These are phyloP conservation scores for Cephus runcator DNA, from an alignment of 2,888 invertebrate species.

Conservation along the genomic window DNA sequence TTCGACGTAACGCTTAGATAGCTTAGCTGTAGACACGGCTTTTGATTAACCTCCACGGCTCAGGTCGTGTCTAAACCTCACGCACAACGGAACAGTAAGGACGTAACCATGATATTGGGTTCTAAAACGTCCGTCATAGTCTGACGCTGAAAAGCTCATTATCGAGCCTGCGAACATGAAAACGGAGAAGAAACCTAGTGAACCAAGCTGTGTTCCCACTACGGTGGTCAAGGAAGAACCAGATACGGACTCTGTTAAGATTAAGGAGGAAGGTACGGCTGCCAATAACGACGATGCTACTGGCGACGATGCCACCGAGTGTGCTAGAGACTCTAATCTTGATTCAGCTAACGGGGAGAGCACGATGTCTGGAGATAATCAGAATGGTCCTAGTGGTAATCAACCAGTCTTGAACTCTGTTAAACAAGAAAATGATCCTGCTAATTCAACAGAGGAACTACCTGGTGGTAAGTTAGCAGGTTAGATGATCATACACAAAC, in stretches of 20 bases:
- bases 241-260: slow-evolving; percentile 59
- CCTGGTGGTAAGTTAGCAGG: slow-evolving; percentile 37
- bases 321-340: slow-evolving; percentile 51
- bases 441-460: slow-evolving; percentile 53
- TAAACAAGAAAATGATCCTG: slow-evolving; percentile 57
- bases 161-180: slow-evolving; percentile 53
- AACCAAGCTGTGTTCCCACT: slow-evolving; percentile 58
- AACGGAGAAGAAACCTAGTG: slow-evolving; percentile 62
- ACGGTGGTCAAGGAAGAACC: slow-evolving; percentile 62
- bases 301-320: slow-evolving; percentile 54
- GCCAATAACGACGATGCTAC: slow-evolving; percentile 56
- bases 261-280: slow-evolving; percentile 56
- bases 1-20: background rate
- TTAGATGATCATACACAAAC: background rate
- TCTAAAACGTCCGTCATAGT: background rate
- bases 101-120: background rate
- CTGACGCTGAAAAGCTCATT: background rate
- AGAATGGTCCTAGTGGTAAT: slow-evolving; percentile 45
- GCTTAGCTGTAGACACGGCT: background rate
- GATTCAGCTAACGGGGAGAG: slow-evolving; percentile 52
- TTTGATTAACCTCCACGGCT: background rate
- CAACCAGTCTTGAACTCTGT: slow-evolving; percentile 53
- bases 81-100: background rate
- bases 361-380: slow-evolving; percentile 50
- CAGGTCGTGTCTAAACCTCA: background rate